Percentiles rank a stretch among this genome's conserved stretches.
Evolutionary conservation across 1,140 invertebrate genomes (phyloP).

Genomic region (Formica exsecta): DNA sequence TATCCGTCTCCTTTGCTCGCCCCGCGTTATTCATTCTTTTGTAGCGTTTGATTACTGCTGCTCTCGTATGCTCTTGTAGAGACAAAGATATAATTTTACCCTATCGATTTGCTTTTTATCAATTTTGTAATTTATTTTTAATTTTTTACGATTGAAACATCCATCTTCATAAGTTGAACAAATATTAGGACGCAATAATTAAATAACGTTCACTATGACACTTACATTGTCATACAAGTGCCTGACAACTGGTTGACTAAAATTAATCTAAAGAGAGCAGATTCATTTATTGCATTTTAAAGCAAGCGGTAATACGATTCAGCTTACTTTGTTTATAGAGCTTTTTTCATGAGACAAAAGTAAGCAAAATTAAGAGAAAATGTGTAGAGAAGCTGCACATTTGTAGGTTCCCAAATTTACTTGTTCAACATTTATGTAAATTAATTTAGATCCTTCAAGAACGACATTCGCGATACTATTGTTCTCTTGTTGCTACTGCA

Average conservation of each 20-base stretch:
- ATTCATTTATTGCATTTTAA: slow-evolving; percentile 20
- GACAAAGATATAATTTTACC: slow-evolving; percentile 69
- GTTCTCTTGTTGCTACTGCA: background rate
- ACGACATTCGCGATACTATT: slow-evolving; percentile 9
- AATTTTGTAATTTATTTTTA: background rate
- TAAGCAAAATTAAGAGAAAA: slow-evolving; percentile 57
- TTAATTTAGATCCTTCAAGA: slow-evolving; percentile 33
- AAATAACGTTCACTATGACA: background rate
- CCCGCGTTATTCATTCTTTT: slow-evolving; percentile 23
- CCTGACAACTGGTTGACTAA: background rate
- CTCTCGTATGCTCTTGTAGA: slow-evolving; percentile 16
- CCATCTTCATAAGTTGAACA: background rate
- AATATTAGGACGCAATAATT: background rate
- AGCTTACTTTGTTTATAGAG: slow-evolving; percentile 19
- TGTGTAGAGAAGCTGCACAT: background rate
- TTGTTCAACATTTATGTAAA: slow-evolving; percentile 51
- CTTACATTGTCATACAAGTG: background rate
- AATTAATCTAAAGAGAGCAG: slow-evolving; percentile 4
- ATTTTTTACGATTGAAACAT: background rate
- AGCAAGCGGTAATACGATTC: background rate
- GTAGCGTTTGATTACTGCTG: slow-evolving; percentile 26
- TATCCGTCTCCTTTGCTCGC: slow-evolving; percentile 29
- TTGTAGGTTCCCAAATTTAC: slow-evolving; percentile 33
- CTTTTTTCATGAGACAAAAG: slow-evolving; percentile 20
- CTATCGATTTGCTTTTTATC: slow-evolving; percentile 38